Evolutionary conservation across 1,140 invertebrate species (phyloP).

Genomic region (Zaprionus davidi): DNA sequence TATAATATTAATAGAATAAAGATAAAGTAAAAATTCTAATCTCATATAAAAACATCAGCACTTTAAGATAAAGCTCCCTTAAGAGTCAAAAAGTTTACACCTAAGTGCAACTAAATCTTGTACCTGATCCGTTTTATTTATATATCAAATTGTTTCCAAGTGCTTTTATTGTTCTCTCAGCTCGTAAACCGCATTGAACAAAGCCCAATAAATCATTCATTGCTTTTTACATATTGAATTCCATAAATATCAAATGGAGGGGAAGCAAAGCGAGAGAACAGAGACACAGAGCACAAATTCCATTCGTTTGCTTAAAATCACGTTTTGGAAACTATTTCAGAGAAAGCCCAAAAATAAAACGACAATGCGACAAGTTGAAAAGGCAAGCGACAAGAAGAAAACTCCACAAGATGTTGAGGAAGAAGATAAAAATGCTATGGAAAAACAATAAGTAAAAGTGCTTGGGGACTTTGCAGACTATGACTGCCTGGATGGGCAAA

Average conservation of each 20-base stretch:
- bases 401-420: neutral
- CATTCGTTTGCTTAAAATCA: conserved; percentile 3
- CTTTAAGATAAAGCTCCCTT: neutral
- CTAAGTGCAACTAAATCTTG: neutral
- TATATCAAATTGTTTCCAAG: neutral
- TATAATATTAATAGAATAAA: too few relatives aligned
- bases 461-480: conserved; percentile 37
- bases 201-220: conserved; percentile 22
- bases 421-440: conserved; percentile 37
- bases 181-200: conserved; percentile 9
- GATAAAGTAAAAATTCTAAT: too few relatives aligned
- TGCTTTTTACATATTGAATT: conserved; percentile 14
- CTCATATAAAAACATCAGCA: neutral
- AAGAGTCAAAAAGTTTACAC: neutral
- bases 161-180: neutral
- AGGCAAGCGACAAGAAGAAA: neutral
- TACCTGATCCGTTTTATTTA: neutral
- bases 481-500: conserved; percentile 22
- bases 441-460: conserved; percentile 74
- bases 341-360: conserved; percentile 55
- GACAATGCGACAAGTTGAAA: conserved; percentile 44
- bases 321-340: conserved; percentile 19
- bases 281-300: neutral
- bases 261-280: neutral
- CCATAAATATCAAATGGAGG: conserved; percentile 54